Conservation (phyloP, 1,140 invertebrate species). For the Lanistes nyassanus region DNA sequence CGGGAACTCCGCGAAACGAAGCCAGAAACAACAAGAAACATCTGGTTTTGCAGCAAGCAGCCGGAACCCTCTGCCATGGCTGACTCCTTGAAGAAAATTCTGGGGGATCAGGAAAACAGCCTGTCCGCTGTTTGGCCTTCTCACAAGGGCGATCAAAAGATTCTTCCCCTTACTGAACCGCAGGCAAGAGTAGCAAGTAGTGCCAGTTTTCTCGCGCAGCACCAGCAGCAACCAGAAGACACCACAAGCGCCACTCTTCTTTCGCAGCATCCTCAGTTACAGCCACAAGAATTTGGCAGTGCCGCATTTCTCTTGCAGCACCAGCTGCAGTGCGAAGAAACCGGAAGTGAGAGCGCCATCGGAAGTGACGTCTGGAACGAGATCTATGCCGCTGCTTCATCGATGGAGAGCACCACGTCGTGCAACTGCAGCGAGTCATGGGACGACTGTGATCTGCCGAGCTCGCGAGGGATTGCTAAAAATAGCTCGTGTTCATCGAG, state of each 20-base stretch:
- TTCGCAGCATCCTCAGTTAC: too few relatives aligned
- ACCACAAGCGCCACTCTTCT: too few relatives aligned
- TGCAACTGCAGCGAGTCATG: conserved; percentile 15
- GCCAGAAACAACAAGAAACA: not conserved
- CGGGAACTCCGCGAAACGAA: too few relatives aligned
- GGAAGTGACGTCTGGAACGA: conserved; percentile 20
- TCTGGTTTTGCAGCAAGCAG: conserved; percentile 4
- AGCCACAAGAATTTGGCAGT: too few relatives aligned
- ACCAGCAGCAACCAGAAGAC: too few relatives aligned
- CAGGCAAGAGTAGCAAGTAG: too few relatives aligned
- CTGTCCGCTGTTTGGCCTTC: not conserved
- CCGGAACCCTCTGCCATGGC: not conserved
- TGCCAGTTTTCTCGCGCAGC: too few relatives aligned
- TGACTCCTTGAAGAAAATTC: not conserved
- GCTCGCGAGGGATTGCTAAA: not conserved
- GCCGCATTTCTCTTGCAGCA: too few relatives aligned
- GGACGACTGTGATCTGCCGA: conserved; percentile 22
- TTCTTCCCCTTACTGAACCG: too few relatives aligned
- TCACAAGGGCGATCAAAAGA: too few relatives aligned
- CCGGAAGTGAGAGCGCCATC: not conserved
- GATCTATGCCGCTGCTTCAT: conserved; percentile 24
- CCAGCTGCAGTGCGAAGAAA: not conserved
- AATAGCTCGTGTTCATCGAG: too few relatives aligned
- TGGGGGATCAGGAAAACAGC: not conserved
- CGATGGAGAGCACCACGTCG: conserved; percentile 24